Conservation (phyloP, 2,888 invertebrate species). For the Anthophora plumipes region DNA sequence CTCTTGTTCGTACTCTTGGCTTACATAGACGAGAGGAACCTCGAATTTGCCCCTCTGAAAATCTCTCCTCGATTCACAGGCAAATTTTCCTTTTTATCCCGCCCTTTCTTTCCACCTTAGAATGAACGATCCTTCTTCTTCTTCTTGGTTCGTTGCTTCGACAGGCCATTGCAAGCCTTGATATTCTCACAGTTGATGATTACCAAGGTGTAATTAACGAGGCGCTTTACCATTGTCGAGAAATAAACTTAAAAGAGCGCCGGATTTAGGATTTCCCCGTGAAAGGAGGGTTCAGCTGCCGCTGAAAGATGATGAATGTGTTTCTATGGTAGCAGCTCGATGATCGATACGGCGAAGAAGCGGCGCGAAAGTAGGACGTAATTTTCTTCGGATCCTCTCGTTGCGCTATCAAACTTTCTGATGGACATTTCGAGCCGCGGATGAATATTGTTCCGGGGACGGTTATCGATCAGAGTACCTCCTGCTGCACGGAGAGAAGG, state of each 20-base stretch:
- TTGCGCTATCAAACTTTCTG: background rate
- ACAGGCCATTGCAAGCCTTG: no score
- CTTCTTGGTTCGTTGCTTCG: no score
- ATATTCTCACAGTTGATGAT: no score
- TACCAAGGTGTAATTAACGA: no score
- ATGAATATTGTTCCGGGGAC: background rate
- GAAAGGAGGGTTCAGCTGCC: background rate
- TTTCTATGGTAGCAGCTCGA: constrained; percentile 16
- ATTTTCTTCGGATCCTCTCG: constrained; percentile 11
- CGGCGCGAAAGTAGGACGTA: background rate
- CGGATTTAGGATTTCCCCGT: background rate
- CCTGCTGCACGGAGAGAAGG: no score
- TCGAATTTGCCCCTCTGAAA: background rate
- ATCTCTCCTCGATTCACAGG: no score
- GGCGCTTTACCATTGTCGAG: background rate
- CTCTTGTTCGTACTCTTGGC: background rate
- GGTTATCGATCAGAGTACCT: constrained; percentile 1
- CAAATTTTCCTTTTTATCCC: no score
- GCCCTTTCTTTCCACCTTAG: no score
- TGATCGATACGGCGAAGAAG: constrained; percentile 18
- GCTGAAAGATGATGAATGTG: constrained; percentile 14
- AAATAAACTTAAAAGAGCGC: background rate
- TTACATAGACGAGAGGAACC: no score
- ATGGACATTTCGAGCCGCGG: constrained; percentile 1
- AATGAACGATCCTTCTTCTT: no score